Conservation (phyloP, 1,140 invertebrate species). For the Probaryconus sp. region DNA sequence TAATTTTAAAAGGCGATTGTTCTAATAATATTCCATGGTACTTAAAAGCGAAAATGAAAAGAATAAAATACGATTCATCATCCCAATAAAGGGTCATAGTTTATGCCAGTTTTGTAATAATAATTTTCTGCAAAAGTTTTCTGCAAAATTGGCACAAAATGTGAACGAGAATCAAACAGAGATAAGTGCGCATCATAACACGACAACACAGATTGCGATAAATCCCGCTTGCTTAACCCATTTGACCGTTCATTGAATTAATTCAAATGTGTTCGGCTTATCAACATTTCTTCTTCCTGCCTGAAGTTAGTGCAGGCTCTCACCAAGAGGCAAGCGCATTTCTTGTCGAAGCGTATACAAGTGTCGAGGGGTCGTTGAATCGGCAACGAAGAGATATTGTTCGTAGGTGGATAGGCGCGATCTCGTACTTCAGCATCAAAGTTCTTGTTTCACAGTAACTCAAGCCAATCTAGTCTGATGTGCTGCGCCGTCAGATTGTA, state of each 20-base stretch:
- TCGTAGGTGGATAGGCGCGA: conserved; percentile 38
- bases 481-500: conserved; percentile 10
- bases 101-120: conserved; percentile 5
- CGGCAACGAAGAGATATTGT: conserved; percentile 29
- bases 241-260: conserved; percentile 33
- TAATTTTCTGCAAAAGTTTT: conserved; percentile 1
- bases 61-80: too few relatives aligned
- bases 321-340: conserved; percentile 22
- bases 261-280: conserved; percentile 35
- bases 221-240: conserved; percentile 28
- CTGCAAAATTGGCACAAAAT: not conserved
- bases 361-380: conserved; percentile 38
- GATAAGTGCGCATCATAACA: conserved; percentile 3
- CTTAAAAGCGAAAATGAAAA: too few relatives aligned
- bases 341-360: conserved; percentile 22
- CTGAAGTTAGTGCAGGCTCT: conserved; percentile 30
- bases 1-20: too few relatives aligned
- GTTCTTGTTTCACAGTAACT: conserved; percentile 33
- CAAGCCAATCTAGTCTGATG: conserved; percentile 33
- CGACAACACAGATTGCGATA: conserved; percentile 21
- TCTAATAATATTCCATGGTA: too few relatives aligned
- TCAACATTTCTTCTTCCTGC: conserved; percentile 40
- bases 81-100: too few relatives aligned
- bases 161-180: not conserved
- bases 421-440: conserved; percentile 24